These are phyloP conservation scores for Moxostoma hubbsi DNA, from an alignment of 2,797 vertebrate species.

Conservation along the genomic window DNA sequence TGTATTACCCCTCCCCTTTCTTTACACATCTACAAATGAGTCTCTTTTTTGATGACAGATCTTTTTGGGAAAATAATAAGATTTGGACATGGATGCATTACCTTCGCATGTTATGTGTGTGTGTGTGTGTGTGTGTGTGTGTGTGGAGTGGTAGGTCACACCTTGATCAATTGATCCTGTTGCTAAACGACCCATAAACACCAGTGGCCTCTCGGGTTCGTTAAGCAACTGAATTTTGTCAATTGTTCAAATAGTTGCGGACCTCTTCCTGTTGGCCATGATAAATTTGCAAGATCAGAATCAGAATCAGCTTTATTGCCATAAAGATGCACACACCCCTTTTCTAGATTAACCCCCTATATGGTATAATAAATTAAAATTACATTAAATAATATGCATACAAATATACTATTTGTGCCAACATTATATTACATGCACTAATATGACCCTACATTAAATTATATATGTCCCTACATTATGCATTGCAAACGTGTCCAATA, in stretches of 20 bases:
- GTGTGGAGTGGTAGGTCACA: constrained; percentile 4
- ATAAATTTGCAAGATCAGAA: neutral
- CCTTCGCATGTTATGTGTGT: neutral
- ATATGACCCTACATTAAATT: neutral
- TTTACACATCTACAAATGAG: constrained; percentile 34
- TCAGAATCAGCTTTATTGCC: no score
- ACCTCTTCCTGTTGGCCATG: neutral
- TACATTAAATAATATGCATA: neutral
- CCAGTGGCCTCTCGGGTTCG: neutral
- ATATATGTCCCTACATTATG: neutral
- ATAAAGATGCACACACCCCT: neutral
- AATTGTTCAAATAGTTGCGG: constrained; percentile 26
- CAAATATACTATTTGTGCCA: neutral
- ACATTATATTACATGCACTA: neutral
- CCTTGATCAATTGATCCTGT: constrained; percentile 13
- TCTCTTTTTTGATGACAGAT: constrained; percentile 29
- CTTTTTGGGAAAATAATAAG: constrained; percentile 8
- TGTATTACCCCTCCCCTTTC: constrained; percentile 22
- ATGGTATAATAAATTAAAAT: no score
- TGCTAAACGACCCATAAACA: constrained; percentile 27
- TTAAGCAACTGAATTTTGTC: neutral
- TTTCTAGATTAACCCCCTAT: no score
- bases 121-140: no score
- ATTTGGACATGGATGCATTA: constrained; percentile 3
- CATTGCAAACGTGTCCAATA: no score